Conservation (phyloP, 2,113 vertebrate genomes). For the Scalopus aquaticus region DNA sequence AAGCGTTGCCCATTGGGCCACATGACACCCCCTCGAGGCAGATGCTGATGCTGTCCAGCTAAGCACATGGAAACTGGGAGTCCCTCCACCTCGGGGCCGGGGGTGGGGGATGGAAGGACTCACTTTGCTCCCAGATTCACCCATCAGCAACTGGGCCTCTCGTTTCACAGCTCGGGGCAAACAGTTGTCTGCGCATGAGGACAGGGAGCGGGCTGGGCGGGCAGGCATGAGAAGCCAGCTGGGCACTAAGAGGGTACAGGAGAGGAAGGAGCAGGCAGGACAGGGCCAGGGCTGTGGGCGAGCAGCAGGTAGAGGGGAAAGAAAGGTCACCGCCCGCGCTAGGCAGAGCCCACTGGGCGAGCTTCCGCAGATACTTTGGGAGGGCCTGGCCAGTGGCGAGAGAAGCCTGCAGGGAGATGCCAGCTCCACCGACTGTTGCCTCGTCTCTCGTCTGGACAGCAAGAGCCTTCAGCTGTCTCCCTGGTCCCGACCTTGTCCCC, state of each 20-base stretch:
- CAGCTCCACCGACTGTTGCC: fast-evolving
- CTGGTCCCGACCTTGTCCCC: not conserved
- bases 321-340: not conserved
- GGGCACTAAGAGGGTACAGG: too few relatives aligned
- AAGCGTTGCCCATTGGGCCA: fast-evolving
- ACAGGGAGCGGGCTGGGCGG: too few relatives aligned
- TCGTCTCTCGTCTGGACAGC: too few relatives aligned
- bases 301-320: not conserved
- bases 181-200: not conserved
- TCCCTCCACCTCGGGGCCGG: not conserved
- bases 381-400: fast-evolving
- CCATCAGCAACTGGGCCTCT: not conserved
- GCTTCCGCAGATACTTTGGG: fast-evolving
- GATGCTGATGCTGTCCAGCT: fast-evolving
- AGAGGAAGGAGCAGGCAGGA: too few relatives aligned
- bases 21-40: not conserved
- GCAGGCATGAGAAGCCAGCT: not conserved
- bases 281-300: not conserved
- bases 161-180: not conserved
- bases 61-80: not conserved
- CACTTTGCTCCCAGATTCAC: not conserved
- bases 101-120: not conserved
- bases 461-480: not conserved
- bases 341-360: not conserved
- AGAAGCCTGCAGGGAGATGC: not conserved